Conservation (phyloP, 2,888 invertebrate species). For the Drosophila prolongata region DNA sequence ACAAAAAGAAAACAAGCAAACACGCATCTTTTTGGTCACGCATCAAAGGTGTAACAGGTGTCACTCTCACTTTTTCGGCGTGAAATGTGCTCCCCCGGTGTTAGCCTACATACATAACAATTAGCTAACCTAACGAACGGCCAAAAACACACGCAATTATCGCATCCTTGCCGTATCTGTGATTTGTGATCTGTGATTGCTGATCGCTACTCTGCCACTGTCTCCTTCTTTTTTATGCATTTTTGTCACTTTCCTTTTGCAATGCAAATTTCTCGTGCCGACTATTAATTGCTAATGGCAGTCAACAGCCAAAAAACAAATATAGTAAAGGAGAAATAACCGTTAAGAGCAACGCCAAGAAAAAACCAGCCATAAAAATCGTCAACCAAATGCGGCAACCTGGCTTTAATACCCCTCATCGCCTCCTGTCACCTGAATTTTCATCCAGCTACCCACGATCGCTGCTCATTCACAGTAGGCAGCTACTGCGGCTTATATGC, state of each 20-base stretch:
- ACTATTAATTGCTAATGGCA: conserved; percentile 78
- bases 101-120: conserved; percentile 71
- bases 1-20: conserved; percentile 10
- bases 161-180: conserved; percentile 59
- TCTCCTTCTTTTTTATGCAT: conserved; percentile 1
- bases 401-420: conserved; percentile 29
- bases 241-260: conserved; percentile 75
- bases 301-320: conserved; percentile 38
- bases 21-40: conserved; percentile 45
- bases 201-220: conserved; percentile 35
- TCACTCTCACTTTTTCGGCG: conserved; percentile 70
- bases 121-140: conserved; percentile 52
- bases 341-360: conserved; percentile 35
- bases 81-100: conserved; percentile 9
- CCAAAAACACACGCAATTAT: conserved; percentile 50
- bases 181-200: conserved; percentile 46
- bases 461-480: conserved; percentile 34
- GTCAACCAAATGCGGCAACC: conserved; percentile 60
- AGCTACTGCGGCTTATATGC: conserved; percentile 30
- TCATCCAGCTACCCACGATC: conserved; percentile 49
- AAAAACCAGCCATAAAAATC: conserved; percentile 71
- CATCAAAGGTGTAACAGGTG: conserved; percentile 42
- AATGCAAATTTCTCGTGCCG: conserved; percentile 75
- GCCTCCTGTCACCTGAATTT: conserved; percentile 15
- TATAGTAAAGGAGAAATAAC: conserved; percentile 36